These are phyloP conservation scores for Drosophila tanythrix DNA, from an alignment of 2,888 invertebrate genomes.

Conservation along the genomic window DNA sequence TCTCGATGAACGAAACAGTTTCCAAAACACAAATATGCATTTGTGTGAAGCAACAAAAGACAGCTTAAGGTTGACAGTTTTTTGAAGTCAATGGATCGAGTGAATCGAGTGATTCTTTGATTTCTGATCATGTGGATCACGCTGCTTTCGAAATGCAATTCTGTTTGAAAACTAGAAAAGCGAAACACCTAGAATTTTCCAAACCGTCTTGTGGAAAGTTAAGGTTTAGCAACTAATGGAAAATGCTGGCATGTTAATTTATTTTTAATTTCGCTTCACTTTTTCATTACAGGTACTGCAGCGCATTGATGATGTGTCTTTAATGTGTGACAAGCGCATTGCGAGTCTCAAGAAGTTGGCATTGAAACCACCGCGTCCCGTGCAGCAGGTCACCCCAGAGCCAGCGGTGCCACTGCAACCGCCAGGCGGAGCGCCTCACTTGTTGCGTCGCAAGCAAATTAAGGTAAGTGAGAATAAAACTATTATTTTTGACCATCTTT, in stretches of 20 bases:
- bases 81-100: no score
- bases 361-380: constrained; percentile 90
- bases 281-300: constrained; percentile 90
- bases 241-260: background rate
- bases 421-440: constrained; percentile 86
- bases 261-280: background rate
- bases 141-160: constrained; percentile 22
- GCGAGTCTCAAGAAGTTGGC: constrained; percentile 90
- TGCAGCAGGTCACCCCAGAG: constrained; percentile 93
- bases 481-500: no score
- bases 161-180: background rate
- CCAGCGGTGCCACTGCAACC: constrained; percentile 87
- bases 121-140: constrained; percentile 21
- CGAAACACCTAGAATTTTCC: background rate
- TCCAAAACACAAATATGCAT: constrained; percentile 5
- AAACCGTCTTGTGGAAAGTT: background rate
- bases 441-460: constrained; percentile 78
- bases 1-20: constrained; percentile 17
- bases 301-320: constrained; percentile 96
- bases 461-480: constrained; percentile 77
- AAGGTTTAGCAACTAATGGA: background rate
- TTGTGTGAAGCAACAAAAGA: constrained; percentile 35
- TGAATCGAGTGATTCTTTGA: background rate
- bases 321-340: constrained; percentile 95
- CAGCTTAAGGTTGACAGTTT: constrained; percentile 25